Percentiles rank a stretch among this genome's conserved stretches.
phyloP scores from a whole-genome alignment of 2,797 vertebrate genomes.

The Pteronotus mesoamericanus region DNA sequence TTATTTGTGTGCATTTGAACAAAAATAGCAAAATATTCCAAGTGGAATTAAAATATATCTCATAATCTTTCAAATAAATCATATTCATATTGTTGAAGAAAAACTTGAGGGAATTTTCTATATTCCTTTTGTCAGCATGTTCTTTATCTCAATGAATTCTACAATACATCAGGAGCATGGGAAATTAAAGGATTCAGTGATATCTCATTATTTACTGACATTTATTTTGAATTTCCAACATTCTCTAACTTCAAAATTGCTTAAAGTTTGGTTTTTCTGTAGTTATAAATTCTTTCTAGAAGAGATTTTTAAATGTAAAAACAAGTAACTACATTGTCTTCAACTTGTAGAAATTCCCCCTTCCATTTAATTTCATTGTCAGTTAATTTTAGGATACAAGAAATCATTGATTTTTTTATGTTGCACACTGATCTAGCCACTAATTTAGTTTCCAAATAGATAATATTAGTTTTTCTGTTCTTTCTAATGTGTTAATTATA shows the following conservation, averaged over 20 bases:
- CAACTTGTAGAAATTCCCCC: fast-evolving
- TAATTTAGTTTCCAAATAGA: neutral
- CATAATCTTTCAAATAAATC: neutral
- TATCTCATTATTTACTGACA: neutral
- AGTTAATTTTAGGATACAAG: neutral
- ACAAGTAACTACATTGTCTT: neutral
- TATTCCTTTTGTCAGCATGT: neutral
- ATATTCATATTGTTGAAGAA: neutral
- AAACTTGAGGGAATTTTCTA: neutral
- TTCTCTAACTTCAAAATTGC: neutral
- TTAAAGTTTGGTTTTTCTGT: neutral
- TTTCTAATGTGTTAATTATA: neutral
- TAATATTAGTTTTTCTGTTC: neutral
- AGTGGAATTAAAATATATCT: neutral
- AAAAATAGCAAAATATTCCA: neutral
- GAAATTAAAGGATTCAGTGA: neutral
- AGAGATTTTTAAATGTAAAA: neutral
- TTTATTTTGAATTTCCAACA: neutral
- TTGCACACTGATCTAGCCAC: neutral
- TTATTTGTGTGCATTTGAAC: neutral
- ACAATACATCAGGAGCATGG: fast-evolving
- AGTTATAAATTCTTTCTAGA: neutral
- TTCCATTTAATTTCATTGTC: neutral
- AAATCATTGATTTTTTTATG: neutral
- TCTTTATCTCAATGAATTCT: neutral